A percentile compares a stretch with the other conserved stretches of the same genome.
These are phyloP conservation scores for Orycteropus afer DNA, from an alignment of 2,113 vertebrate genomes.

Conservation along the genomic window DNA sequence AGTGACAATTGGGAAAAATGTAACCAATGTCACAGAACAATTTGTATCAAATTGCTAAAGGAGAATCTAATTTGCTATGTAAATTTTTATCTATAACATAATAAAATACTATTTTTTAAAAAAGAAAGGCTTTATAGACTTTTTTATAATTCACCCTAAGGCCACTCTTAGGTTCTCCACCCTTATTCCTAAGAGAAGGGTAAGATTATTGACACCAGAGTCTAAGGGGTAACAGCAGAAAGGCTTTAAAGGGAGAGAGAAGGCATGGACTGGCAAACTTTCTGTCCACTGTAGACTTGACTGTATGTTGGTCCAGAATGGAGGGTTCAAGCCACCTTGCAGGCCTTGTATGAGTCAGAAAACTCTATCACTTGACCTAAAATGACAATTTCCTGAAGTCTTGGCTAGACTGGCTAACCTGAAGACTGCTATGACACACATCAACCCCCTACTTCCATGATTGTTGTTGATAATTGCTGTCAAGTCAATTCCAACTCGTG, in stretches of 20 bases:
- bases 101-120: too few species aligned
- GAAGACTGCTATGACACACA: not conserved
- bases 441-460: not conserved
- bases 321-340: not conserved
- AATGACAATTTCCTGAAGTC: not conserved
- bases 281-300: not conserved
- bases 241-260: not conserved
- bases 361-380: not conserved
- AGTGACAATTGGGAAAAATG: too few species aligned
- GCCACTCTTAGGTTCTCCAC: not conserved
- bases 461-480: not conserved
- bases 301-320: not conserved
- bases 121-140: too few species aligned
- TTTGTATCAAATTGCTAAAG: too few species aligned
- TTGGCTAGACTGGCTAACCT: not conserved
- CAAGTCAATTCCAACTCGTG: too few species aligned
- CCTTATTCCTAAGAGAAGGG: not conserved
- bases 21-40: too few species aligned
- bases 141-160: not conserved
- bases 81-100: too few species aligned
- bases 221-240: not conserved
- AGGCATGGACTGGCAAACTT: not conserved
- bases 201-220: not conserved
- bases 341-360: not conserved
- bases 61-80: too few species aligned